Evolutionary conservation across 1,140 invertebrate genomes (phyloP), one percentile per base, ranked within the genome.

Genomic region (Aphelenchoides fujianensis): DNA sequence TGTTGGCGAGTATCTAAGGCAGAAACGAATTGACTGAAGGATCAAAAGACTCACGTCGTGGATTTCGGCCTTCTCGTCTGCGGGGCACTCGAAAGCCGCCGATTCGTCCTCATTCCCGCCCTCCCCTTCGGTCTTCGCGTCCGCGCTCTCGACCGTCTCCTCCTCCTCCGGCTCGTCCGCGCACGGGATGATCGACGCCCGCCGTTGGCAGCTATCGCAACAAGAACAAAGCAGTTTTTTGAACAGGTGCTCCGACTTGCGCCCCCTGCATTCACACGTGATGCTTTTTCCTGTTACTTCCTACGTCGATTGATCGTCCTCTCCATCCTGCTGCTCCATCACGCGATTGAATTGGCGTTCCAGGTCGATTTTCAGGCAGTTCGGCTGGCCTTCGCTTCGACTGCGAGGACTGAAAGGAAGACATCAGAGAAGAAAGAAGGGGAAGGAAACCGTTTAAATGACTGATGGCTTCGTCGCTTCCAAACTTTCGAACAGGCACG

Each of bases 171-270:
- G 53, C 1, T 73, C 74, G 2, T 31, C 77, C n/a, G 35, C 63
- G 57, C 41, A 64, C 16, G 70, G 68, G 16, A 72, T 67, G 16
- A 84, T 30, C 1, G 79, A 82, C 30, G 74, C 80, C 48, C 80
- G 67, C 28, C 81, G 67, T 59, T 82, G 81, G 67, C 81, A 82
- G 9, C 74, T 75, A 31, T 82, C 81, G 67, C 81, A 82, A 66
- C 81, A 82, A 27, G 72, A 68, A 1, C 83, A 70, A 5, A 82
- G 67, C n/a, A 82, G 62, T 62, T 79, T 82, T 63, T 82, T 82
- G 48, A 82, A 82, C 36, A 82, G 57, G 69, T 82, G 80, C 53
- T 73, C 75, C 27, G 12, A 16, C 31, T 66, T 31, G 3, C 31
- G 16, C 16, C 63, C 63, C 23, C 63, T 66, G 16, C 16, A 66